Evolutionary conservation across 2,888 invertebrate genomes (phyloP), one percentile per base, ranked within the genome.

Genomic region (Caenorhabditis sp.): DNA sequence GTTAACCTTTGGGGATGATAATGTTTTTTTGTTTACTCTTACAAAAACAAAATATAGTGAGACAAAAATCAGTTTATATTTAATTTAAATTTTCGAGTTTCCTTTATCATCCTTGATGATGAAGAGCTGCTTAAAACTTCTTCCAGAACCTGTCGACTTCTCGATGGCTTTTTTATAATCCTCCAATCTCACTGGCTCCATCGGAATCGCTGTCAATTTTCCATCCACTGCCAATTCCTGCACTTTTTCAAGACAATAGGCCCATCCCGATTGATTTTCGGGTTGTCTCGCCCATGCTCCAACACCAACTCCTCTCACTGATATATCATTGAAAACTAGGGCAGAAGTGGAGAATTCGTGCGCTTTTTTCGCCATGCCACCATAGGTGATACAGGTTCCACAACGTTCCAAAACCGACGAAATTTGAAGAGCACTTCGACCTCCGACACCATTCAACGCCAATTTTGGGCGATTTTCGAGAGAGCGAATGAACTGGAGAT

Each of bases 361-460:
- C 0, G 97, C 95, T 83, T 94, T 92, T 73, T 93, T 91, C 0
- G 94, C 94, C 92, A 97, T 96, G 59, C 93, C 94, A 14, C 97
- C 97, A 88, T 97, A 97, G n/a, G 96, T 96, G 0, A 97, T 93
- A 90, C 96, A 91, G 0, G 91, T 90, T 23, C 94, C 93, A 72
- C 92, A 90, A 50, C 91, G 89, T 3, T 91, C 92, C 62, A 97
- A 89, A 83, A 93, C 91, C 62, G 88, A 59, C n/a, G 94, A 88
- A 80, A 97, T 90, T 83, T 95, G 93, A 38, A 93, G 91, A 59
- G 94, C 93, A 89, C 92, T 94, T 88, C 93, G 92, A 0, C 97
- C 97, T 8, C 96, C 95, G 56, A 97, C 92, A 88, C 96, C 95
- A 89, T 99, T 97, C 7, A 97, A 89, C 0, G 93, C 97, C 64